phyloP scores from a whole-genome alignment of 1,140 invertebrate genomes.

The Trachelipus rathkii region DNA sequence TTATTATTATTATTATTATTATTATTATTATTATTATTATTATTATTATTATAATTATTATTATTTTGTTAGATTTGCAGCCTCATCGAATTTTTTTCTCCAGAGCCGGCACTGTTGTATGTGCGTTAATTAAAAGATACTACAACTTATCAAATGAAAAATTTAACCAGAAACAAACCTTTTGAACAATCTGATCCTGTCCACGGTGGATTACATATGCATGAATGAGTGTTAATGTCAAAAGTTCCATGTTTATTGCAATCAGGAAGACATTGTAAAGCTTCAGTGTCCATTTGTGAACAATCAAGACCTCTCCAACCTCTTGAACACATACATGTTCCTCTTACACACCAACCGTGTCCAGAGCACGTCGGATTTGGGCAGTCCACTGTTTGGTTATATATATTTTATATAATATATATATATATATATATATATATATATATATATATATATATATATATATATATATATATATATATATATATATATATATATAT shows the following conservation, averaged over 20 bases:
- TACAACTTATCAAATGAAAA: too few relatives aligned
- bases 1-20: too few relatives aligned
- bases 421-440: slow-evolving; percentile 15
- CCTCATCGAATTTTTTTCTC: too few relatives aligned
- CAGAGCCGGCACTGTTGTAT: too few relatives aligned
- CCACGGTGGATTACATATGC: slow-evolving; percentile 85
- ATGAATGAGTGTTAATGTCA: slow-evolving; percentile 80
- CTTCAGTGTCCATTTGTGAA: slow-evolving; percentile 84
- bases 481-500: too few relatives aligned
- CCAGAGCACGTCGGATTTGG: slow-evolving; percentile 90
- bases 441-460: slow-evolving; percentile 14
- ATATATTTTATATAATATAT: neutral
- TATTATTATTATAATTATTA: too few relatives aligned
- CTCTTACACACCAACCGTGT: slow-evolving; percentile 95
- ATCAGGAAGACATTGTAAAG: slow-evolving; percentile 85
- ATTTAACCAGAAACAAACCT: slow-evolving; percentile 24
- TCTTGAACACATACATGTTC: slow-evolving; percentile 91
- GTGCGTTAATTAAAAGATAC: too few relatives aligned
- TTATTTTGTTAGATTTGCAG: too few relatives aligned
- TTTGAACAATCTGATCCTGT: slow-evolving; percentile 88
- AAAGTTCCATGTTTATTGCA: slow-evolving; percentile 90
- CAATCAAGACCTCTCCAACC: slow-evolving; percentile 93
- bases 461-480: slow-evolving; percentile 10
- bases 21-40: too few relatives aligned
- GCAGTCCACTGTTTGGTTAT: slow-evolving; percentile 68